Conservation (phyloP, 2,113 vertebrate species). For the Dunckerocampus dactyliophorus region DNA sequence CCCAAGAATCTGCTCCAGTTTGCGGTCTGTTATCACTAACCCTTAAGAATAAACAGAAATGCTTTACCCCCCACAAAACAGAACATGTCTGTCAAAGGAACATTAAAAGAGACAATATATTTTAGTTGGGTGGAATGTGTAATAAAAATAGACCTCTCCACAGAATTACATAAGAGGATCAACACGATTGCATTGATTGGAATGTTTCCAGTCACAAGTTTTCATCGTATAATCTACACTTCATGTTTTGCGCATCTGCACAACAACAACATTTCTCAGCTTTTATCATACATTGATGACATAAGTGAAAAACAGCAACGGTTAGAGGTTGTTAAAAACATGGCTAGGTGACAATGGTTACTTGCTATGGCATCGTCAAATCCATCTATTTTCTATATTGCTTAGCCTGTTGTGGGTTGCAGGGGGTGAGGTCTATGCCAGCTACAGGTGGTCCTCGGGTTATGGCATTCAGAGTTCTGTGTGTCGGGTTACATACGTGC, state of each 20-base stretch:
- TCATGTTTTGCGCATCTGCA: slow-evolving; percentile 8
- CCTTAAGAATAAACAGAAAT: slow-evolving; percentile 52
- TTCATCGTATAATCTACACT: slow-evolving; percentile 8
- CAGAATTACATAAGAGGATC: slow-evolving; percentile 31
- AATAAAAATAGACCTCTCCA: slow-evolving; percentile 17
- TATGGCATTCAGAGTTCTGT: too few species aligned
- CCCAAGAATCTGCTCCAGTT: slow-evolving; percentile 55
- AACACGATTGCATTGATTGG: slow-evolving; percentile 23
- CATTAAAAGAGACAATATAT: slow-evolving; percentile 22
- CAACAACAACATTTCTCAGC: neutral
- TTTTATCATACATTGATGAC: neutral
- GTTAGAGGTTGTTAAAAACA: too few species aligned
- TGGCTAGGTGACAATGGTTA: too few species aligned
- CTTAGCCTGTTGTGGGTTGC: too few species aligned
- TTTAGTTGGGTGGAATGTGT: slow-evolving; percentile 35
- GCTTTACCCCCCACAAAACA: slow-evolving; percentile 26
- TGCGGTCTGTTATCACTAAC: slow-evolving; percentile 57
- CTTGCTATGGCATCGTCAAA: too few species aligned
- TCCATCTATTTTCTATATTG: too few species aligned
- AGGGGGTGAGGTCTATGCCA: too few species aligned
- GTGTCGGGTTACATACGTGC: too few species aligned
- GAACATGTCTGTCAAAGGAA: slow-evolving; percentile 36
- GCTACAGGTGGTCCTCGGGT: too few species aligned
- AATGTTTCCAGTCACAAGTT: slow-evolving; percentile 12
- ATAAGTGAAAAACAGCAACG: neutral